Conservation (phyloP, 2,888 invertebrate species). For the Mallateleia sp. region DNA sequence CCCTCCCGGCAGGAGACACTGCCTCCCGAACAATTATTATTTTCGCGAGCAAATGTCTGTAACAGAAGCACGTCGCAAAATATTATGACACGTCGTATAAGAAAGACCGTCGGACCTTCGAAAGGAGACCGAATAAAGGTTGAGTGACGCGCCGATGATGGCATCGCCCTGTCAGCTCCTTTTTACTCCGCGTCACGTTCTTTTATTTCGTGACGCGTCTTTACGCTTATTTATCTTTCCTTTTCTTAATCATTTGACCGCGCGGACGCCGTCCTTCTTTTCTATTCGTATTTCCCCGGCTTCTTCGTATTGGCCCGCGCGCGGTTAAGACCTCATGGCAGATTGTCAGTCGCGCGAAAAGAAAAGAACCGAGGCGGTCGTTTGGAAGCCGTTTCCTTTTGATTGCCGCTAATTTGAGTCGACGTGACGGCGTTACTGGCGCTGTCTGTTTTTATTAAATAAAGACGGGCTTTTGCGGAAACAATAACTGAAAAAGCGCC, state of each 20-base stretch:
- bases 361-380: constrained; percentile 80
- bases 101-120: constrained; percentile 85
- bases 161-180: constrained; percentile 87
- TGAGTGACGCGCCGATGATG: constrained; percentile 88
- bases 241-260: constrained; percentile 78
- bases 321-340: constrained; percentile 84
- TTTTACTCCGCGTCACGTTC: constrained; percentile 65
- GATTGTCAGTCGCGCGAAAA: constrained; percentile 80
- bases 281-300: constrained; percentile 81
- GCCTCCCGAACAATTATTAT: constrained; percentile 88
- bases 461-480: constrained; percentile 47
- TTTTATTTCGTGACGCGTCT: constrained; percentile 63
- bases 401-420: constrained; percentile 73
- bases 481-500: constrained; percentile 53
- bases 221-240: constrained; percentile 80
- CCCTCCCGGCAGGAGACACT: constrained; percentile 73
- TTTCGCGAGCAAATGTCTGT: constrained; percentile 87
- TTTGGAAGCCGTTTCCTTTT: constrained; percentile 75
- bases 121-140: constrained; percentile 83
- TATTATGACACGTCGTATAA: constrained; percentile 86
- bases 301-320: constrained; percentile 82
- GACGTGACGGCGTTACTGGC: constrained; percentile 65
- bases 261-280: constrained; percentile 27
- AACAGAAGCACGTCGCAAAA: constrained; percentile 87
- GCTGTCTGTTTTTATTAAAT: constrained; percentile 60